Evolutionary conservation across 2,888 invertebrate genomes (phyloP).

Genomic region (Dryococelus australis): DNA sequence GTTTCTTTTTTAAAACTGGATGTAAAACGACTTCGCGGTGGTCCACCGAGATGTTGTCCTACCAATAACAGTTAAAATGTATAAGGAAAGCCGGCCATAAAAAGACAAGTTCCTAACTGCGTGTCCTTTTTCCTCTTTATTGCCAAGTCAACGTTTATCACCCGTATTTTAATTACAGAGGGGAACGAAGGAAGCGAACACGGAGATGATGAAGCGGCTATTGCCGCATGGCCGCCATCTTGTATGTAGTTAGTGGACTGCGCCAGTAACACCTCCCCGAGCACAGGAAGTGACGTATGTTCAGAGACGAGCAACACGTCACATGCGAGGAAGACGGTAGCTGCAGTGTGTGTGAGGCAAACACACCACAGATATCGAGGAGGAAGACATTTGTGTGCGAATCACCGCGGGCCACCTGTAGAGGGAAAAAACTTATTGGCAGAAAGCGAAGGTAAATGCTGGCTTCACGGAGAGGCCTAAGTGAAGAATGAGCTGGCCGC

Average conservation of each 20-base stretch:
- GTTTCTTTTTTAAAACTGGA: too few relatives aligned
- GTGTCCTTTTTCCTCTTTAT: neutral
- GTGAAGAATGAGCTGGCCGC: neutral
- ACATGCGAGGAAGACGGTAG: too few relatives aligned
- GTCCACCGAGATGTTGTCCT: neutral
- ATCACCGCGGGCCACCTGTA: neutral
- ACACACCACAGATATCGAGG: neutral
- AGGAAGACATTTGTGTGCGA: neutral
- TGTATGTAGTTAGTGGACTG: neutral
- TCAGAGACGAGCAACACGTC: neutral
- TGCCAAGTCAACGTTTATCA: neutral
- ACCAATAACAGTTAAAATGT: neutral
- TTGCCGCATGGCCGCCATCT: neutral
- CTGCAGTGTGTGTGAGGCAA: too few relatives aligned
- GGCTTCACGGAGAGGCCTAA: neutral
- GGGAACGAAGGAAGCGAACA: neutral
- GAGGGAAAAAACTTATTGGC: neutral
- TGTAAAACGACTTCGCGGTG: neutral
- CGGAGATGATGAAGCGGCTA: too few relatives aligned
- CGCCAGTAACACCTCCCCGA: neutral
- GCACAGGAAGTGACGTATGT: neutral
- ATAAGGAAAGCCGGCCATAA: neutral
- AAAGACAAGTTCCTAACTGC: neutral
- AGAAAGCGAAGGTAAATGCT: neutral
- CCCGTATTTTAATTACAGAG: neutral